Evolutionary conservation across 2,113 vertebrate genomes (phyloP).

Genomic region (Peromyscus californicus): DNA sequence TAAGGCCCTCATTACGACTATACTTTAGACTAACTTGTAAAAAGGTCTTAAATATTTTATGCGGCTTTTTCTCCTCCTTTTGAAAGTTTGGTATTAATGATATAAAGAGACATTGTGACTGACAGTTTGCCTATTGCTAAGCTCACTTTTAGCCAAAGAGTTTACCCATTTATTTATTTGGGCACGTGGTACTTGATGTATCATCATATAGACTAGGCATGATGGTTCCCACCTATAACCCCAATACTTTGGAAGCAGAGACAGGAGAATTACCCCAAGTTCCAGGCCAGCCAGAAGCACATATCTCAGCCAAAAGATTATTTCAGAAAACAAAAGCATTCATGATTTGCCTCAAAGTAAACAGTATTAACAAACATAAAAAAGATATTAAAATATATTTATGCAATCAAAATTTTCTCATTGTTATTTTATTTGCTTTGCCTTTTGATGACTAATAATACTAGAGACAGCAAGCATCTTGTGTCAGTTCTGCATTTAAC

Average conservation of each 20-base stretch:
- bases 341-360: background rate
- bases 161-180: background rate
- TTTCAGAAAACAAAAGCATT: background rate
- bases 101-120: background rate
- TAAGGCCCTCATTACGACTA: background rate
- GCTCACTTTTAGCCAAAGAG: background rate
- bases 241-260: background rate
- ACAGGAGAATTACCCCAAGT: background rate
- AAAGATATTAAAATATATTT: background rate
- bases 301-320: background rate
- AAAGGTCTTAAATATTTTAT: background rate
- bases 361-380: background rate
- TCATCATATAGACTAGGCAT: background rate
- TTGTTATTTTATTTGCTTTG: background rate
- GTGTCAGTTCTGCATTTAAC: conserved; percentile 17
- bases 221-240: background rate
- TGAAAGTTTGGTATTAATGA: background rate
- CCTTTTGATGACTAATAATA: background rate
- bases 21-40: background rate
- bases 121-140: background rate
- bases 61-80: background rate
- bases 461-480: background rate
- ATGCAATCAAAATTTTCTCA: background rate
- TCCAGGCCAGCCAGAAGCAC: background rate
- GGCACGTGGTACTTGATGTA: background rate